These are phyloP conservation scores for Salmo trutta DNA, from an alignment of 2,797 vertebrate species.

Conservation along the genomic window DNA sequence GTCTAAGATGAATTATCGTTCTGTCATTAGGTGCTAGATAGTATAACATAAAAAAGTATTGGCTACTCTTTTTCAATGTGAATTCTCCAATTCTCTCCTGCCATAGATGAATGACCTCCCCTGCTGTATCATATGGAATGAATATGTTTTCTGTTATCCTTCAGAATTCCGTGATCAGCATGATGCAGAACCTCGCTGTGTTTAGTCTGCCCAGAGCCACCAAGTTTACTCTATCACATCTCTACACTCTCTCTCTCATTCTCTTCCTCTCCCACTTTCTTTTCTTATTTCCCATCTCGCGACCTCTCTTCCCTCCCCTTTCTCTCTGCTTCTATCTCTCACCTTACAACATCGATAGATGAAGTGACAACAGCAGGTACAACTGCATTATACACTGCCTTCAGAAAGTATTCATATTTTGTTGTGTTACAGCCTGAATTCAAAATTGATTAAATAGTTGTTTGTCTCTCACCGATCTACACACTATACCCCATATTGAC, in stretches of 20 bases:
- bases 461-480: too few species aligned
- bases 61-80: too few species aligned
- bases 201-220: slow-evolving; percentile 66
- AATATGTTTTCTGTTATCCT: not conserved
- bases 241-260: not conserved
- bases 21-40: not conserved
- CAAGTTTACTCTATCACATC: slow-evolving; percentile 56
- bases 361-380: too few species aligned
- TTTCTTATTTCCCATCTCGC: too few species aligned
- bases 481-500: too few species aligned
- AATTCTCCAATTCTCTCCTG: not conserved
- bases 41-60: not conserved
- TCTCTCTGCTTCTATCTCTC: too few species aligned
- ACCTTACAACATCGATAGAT: not conserved
- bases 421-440: too few species aligned
- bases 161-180: slow-evolving; percentile 32
- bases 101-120: not conserved
- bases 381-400: too few species aligned
- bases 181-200: slow-evolving; percentile 71
- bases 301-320: too few species aligned
- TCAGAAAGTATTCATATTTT: too few species aligned
- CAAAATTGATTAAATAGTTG: too few species aligned
- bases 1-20: too few species aligned
- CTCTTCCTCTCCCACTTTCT: not conserved
- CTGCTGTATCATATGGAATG: not conserved